Evolutionary conservation across 1,140 invertebrate genomes (phyloP), one percentile per base, ranked within the genome.

Genomic region (Globodera ellingtonae): DNA sequence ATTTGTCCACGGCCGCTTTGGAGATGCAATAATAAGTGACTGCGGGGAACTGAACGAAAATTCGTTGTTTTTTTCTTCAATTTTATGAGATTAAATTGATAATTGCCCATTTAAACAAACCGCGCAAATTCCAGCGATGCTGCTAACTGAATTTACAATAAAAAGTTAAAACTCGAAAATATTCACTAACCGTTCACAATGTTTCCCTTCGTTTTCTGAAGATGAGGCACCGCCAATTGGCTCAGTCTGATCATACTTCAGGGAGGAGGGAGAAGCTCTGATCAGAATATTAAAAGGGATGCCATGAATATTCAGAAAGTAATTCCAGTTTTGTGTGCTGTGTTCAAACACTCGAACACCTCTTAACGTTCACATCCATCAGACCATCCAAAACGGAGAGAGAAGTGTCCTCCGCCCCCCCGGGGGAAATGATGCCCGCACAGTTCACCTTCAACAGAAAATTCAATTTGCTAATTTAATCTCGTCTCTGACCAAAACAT

Each of bases 361-460:
- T 84, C 86, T 94, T 92, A 2, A 96, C 93, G 90, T 97, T 97
- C 13, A 93, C 92, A 86, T 94, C 93, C 91, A 96, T 94, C 0
- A 95, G 86, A 73, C 92, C 89, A 84, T 97, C 95, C 89, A 93
- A 96, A 85, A 95, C 83, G 13, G 83, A 75, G 10, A 72, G 93
- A 69, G 91, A 92, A 0, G 94, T 95, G 80, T 92, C 94, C 90
- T 96, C 94, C 84, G 96, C 95, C 9, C 91, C 91, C 69, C 95
- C 95, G 70, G 89, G 91, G 87, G 94, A 94, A 24, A 97, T 88
- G 77, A 94, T 93, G 6, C 95, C 95, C 59, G 95, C 95, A 91
- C 94, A 94, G 89, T 83, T 97, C 0, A 97, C 89, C 90, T 87
- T 24, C 50, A 82, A 71, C 18, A 0, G 67, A 35, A 44, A 9